Evolutionary conservation across 1,140 invertebrate genomes (phyloP).

Genomic region (Drosophila parabipectinata): DNA sequence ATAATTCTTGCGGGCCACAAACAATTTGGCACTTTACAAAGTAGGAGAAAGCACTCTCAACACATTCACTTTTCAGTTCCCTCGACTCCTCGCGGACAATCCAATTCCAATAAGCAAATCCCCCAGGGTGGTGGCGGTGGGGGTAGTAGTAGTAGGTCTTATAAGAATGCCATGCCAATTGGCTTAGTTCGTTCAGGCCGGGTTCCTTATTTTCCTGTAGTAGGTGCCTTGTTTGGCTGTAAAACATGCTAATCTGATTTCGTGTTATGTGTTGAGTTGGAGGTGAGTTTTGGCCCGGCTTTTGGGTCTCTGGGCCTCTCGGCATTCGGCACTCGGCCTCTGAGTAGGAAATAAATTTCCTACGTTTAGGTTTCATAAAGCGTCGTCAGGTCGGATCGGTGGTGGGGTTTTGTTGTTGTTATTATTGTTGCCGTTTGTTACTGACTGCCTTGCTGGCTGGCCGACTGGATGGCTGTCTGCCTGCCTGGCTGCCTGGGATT

Average conservation of each 20-base stretch:
- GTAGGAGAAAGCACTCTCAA: slow-evolving; percentile 76
- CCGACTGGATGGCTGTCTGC: slow-evolving; percentile 7
- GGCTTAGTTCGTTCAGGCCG: slow-evolving; percentile 64
- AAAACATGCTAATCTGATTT: slow-evolving; percentile 82
- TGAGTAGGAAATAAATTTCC: slow-evolving; percentile 76
- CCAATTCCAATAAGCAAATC: slow-evolving; percentile 24
- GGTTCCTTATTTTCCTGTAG: slow-evolving; percentile 32
- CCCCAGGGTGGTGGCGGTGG: neutral
- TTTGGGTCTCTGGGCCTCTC: slow-evolving; percentile 18
- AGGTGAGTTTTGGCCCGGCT: slow-evolving; percentile 27
- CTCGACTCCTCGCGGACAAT: slow-evolving; percentile 4
- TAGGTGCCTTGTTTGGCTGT: slow-evolving; percentile 65
- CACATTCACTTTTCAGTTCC: slow-evolving; percentile 72
- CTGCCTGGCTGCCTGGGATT: slow-evolving; percentile 51
- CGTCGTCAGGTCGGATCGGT: slow-evolving; percentile 51
- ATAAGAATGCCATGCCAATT: slow-evolving; percentile 63
- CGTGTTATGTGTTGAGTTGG: slow-evolving; percentile 78
- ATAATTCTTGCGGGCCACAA: slow-evolving; percentile 63
- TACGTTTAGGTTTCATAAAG: slow-evolving; percentile 82
- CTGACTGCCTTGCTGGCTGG: slow-evolving; percentile 2
- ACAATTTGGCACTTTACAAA: slow-evolving; percentile 79
- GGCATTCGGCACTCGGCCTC: neutral
- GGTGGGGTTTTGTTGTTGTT: slow-evolving; percentile 9
- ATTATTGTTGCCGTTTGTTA: slow-evolving; percentile 19
- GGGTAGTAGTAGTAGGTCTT: slow-evolving; percentile 17